Conservation (phyloP, 2,888 invertebrate genomes). For the Furcula furcula region DNA sequence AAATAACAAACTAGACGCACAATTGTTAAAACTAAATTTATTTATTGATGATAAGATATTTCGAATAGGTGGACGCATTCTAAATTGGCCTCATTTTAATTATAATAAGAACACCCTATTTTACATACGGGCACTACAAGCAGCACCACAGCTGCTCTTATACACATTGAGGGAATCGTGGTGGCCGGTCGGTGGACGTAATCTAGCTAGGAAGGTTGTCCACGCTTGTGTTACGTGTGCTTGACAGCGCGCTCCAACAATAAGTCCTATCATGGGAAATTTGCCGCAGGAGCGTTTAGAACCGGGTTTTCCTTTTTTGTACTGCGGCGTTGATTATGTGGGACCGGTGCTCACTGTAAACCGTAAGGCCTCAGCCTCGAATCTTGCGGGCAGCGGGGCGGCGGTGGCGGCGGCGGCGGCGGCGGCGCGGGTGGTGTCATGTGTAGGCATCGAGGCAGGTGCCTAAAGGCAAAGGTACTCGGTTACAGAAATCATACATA, state of each 20-base stretch:
- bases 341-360: slow-evolving; percentile 21
- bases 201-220: slow-evolving; percentile 10
- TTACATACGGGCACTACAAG: slow-evolving; percentile 3
- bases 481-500: no score
- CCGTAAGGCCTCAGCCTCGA: no score
- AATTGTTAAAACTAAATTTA: not conserved
- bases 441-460: no score
- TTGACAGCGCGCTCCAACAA: slow-evolving; percentile 6
- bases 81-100: no score
- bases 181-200: slow-evolving; percentile 13
- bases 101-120: no score
- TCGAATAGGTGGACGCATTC: no score
- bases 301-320: slow-evolving; percentile 13
- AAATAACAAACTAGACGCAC: no score
- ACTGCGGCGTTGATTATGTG: slow-evolving; percentile 21
- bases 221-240: slow-evolving; percentile 11
- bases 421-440: no score
- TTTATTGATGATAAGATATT: not conserved
- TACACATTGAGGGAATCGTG: slow-evolving; percentile 7
- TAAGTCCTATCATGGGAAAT: slow-evolving; percentile 12
- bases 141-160: slow-evolving; percentile 13
- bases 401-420: no score
- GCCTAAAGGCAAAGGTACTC: no score
- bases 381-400: no score
- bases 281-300: slow-evolving; percentile 6